Evolutionary conservation across 2,797 vertebrate genomes (phyloP).

Genomic region (Gallinago solitaria): DNA sequence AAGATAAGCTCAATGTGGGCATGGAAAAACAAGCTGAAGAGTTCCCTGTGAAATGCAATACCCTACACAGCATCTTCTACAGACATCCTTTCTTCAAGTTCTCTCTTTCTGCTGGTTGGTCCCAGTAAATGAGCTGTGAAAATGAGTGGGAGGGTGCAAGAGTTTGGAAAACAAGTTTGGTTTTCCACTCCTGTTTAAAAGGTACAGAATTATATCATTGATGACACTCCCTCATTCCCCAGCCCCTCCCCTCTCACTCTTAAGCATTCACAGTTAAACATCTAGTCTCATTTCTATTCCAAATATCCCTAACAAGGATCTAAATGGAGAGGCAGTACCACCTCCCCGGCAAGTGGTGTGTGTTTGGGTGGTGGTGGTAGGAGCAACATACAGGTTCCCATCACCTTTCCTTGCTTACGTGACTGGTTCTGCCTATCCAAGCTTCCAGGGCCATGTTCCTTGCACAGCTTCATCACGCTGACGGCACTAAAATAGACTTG

Average conservation of each 20-base stretch:
- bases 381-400: background rate
- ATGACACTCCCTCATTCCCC: background rate
- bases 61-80: background rate
- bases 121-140: background rate
- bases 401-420: background rate
- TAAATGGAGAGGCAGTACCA: background rate
- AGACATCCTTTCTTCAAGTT: background rate
- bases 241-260: background rate
- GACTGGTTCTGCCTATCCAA: background rate
- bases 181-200: background rate
- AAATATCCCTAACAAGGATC: background rate
- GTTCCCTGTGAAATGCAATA: background rate
- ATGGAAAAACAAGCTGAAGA: background rate
- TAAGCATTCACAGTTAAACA: background rate
- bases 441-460: accelerated
- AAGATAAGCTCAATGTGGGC: background rate
- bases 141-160: background rate
- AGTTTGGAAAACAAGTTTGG: background rate
- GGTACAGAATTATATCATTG: background rate
- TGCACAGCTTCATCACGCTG: background rate
- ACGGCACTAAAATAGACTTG: background rate
- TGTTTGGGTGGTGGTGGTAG: background rate
- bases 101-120: background rate
- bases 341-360: background rate
- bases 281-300: background rate